phyloP scores from a whole-genome alignment of 2,888 invertebrate species.

The Perdita meconis region DNA sequence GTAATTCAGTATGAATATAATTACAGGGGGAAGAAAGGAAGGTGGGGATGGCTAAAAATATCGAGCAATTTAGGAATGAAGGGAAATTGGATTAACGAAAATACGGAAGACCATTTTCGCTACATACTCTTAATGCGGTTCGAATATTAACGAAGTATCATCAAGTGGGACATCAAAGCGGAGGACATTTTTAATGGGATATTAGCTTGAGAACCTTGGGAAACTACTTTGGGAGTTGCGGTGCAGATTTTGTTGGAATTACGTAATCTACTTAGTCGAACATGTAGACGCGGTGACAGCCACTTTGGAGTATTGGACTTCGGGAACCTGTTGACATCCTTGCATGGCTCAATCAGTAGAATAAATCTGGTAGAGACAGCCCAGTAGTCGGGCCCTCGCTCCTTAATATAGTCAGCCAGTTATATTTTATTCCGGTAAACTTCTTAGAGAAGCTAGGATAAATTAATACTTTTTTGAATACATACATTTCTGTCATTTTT shows the following conservation, averaged over 20 bases:
- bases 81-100: conserved; percentile 29
- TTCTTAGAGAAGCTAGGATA: too few species aligned
- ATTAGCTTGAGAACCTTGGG: neutral
- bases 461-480: too few species aligned
- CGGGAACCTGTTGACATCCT: too few species aligned
- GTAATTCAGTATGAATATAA: conserved; percentile 31
- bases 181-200: neutral
- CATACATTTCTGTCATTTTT: too few species aligned
- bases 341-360: neutral
- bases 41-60: conserved; percentile 29
- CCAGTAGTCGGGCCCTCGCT: too few species aligned
- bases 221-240: neutral
- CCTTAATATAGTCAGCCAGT: neutral
- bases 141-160: conserved; percentile 32
- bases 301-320: too few species aligned
- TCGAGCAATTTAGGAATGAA: conserved; percentile 28
- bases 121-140: conserved; percentile 15
- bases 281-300: too few species aligned
- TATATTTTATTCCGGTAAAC: neutral
- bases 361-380: too few species aligned
- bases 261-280: too few species aligned
- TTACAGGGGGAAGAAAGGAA: too few species aligned
- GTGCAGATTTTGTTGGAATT: neutral
- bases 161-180: conserved; percentile 10
- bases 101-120: neutral